Conservation (phyloP, 2,888 invertebrate species). For the Theristus sp. region DNA sequence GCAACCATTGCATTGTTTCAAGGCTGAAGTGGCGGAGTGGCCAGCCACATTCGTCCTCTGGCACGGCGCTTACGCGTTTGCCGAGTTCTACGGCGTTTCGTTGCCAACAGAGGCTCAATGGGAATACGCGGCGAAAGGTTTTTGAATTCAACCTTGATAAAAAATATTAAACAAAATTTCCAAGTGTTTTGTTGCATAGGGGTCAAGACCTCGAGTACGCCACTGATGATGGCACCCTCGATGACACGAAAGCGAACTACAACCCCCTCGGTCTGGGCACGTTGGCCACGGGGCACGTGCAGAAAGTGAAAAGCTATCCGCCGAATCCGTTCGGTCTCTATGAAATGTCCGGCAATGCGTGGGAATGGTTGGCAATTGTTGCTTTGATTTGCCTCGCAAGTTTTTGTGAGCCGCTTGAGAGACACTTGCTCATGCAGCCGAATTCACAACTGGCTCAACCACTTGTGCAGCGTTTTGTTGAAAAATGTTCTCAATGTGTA, state of each 20-base stretch:
- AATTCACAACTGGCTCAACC: too few relatives aligned
- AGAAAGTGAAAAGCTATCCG: not conserved
- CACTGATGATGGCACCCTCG: not conserved
- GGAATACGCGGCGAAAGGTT: not conserved
- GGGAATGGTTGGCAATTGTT: not conserved
- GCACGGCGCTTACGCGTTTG: not conserved
- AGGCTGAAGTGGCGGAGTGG: not conserved
- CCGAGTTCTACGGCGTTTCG: not conserved
- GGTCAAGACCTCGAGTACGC: not conserved
- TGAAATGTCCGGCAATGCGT: not conserved
- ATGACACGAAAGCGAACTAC: not conserved
- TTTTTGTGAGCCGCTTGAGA: too few relatives aligned
- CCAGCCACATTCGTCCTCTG: not conserved
- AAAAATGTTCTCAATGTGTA: too few relatives aligned
- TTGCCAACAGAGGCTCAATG: not conserved
- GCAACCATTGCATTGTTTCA: too few relatives aligned
- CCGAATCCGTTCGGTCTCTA: not conserved
- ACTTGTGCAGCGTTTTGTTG: too few relatives aligned
- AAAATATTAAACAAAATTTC: too few relatives aligned
- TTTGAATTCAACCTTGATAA: too few relatives aligned
- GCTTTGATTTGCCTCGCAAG: too few relatives aligned
- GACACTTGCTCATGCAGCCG: too few relatives aligned
- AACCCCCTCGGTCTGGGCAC: not conserved
- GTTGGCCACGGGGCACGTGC: not conserved
- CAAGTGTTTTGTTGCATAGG: too few relatives aligned